Base-by-base conservation (phyloP, 2,797 vertebrate genomes). In the Myotis findleyi region DNA sequence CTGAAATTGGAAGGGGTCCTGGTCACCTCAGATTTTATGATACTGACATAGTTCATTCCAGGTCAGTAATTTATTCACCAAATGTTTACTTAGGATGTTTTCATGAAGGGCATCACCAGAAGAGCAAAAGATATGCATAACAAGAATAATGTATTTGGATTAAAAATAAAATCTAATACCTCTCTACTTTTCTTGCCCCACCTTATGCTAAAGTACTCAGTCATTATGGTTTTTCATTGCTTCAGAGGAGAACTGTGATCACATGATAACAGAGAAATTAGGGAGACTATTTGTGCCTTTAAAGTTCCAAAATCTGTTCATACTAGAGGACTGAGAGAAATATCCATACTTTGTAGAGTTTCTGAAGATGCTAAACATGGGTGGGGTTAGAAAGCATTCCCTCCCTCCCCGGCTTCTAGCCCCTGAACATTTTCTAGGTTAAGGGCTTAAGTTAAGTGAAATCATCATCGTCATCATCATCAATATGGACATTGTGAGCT, bases 1-100 rank as follows among this genome's bases (percentile, higher is more conserved):
- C 95, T 83, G 95, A 94, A 95, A 90, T 92, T 96, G 94, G 90
- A 96, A 90, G 82, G 91, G 92, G 73, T 94, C 94, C 95, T 92
- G 53, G 47, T 93, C 73, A 96, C 88, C 82, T 95, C 82, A 49
- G 77, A 71, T 59, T 93, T 82, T 64, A 44, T 88, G 13, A 9
- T 51, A 38, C 6, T 44, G 77, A 14, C 62, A 89, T 53, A 76
- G 64, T 76, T 94, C 92, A 93, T 68, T 66, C 21, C 36, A 51
- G 87, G 62, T 93, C 89, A 91, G 55, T 76, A 62, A 77, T 94
- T 94, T 20, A 36, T 20, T 93, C 57, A 59, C 69, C 64, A 93
- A 88, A 88, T 97, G 84, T 76, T 85, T 64, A 62, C 72, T 76
- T 73, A 90, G 68, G 55, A 80, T 30, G 17, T 90, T 89, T 47